phyloP scores from a whole-genome alignment of 1,140 invertebrate genomes.

The Scaptodrosophila lebanonensis region DNA sequence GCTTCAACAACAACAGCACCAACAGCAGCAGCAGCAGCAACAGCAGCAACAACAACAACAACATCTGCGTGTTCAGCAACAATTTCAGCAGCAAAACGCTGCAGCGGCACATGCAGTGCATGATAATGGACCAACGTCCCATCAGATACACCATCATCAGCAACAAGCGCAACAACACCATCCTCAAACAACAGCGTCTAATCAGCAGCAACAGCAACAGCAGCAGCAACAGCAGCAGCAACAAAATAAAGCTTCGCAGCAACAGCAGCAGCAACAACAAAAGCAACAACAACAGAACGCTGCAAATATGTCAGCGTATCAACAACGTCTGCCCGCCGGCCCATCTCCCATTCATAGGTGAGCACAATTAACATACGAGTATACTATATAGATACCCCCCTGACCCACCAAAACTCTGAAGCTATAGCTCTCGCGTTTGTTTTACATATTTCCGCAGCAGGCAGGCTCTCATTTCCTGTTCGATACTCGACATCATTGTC shows the following conservation, averaged over 20 bases:
- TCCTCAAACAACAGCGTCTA: slow-evolving; percentile 52
- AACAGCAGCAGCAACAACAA: slow-evolving; percentile 41
- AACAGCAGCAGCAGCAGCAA: slow-evolving; percentile 19
- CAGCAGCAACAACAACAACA: slow-evolving; percentile 34
- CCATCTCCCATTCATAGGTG: slow-evolving; percentile 75
- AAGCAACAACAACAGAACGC: slow-evolving; percentile 52
- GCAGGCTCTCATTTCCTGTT: slow-evolving; percentile 65
- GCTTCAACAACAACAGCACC: slow-evolving; percentile 28
- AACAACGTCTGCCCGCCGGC: slow-evolving; percentile 69
- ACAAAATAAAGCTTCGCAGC: slow-evolving; percentile 46
- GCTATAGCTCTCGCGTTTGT: neutral
- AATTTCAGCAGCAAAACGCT: slow-evolving; percentile 34
- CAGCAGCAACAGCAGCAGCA: slow-evolving; percentile 50
- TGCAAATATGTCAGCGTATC: slow-evolving; percentile 75
- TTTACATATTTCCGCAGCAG: slow-evolving; percentile 41
- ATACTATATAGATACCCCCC: neutral
- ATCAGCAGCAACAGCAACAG: slow-evolving; percentile 49
- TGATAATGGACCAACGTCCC: slow-evolving; percentile 75
- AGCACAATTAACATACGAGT: slow-evolving; percentile 25
- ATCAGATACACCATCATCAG: slow-evolving; percentile 56
- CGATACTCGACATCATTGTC: no score
- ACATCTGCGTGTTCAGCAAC: slow-evolving; percentile 5
- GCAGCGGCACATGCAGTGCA: slow-evolving; percentile 55
- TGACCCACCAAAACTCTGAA: neutral
- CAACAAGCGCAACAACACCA: slow-evolving; percentile 32